phyloP scores from a whole-genome alignment of 2,888 invertebrate genomes.

The Drosophila colorata region DNA sequence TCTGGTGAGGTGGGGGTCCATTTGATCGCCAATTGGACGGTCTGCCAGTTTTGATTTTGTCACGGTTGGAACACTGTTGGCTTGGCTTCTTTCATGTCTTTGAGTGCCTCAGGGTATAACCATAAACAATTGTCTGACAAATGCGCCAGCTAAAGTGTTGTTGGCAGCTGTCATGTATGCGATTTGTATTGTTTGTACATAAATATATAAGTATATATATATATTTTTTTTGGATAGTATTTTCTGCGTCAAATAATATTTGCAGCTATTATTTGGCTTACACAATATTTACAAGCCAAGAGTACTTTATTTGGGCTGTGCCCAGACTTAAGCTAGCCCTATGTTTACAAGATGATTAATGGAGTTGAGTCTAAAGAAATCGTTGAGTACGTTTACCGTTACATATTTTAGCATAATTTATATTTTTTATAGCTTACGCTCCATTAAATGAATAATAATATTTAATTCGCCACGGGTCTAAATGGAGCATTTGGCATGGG shows the following conservation, averaged over 20 bases:
- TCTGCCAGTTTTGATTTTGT: slow-evolving; percentile 20
- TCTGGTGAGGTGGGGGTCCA: slow-evolving; percentile 3
- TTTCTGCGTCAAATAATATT: too few species aligned
- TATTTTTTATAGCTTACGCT: too few species aligned
- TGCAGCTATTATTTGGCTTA: background rate
- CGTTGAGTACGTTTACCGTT: background rate
- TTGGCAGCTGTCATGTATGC: slow-evolving; percentile 26
- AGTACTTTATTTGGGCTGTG: slow-evolving; percentile 5
- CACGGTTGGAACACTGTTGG: slow-evolving; percentile 7
- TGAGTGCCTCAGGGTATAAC: background rate
- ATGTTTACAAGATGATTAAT: background rate
- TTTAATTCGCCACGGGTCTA: too few species aligned
- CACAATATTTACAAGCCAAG: background rate
- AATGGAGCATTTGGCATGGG: background rate
- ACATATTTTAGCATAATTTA: too few species aligned
- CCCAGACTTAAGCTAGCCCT: background rate
- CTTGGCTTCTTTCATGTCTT: background rate
- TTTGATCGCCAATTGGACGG: slow-evolving; percentile 44
- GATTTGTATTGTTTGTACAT: slow-evolving; percentile 3
- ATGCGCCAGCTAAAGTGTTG: slow-evolving; percentile 13
- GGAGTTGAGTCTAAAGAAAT: background rate
- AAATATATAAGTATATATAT: background rate
- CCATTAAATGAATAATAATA: too few species aligned
- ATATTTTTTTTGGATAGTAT: too few species aligned
- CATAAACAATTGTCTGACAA: slow-evolving; percentile 9